Evolutionary conservation across 2,888 invertebrate species (phyloP).

Genomic region (Pseudococcus longispinus): DNA sequence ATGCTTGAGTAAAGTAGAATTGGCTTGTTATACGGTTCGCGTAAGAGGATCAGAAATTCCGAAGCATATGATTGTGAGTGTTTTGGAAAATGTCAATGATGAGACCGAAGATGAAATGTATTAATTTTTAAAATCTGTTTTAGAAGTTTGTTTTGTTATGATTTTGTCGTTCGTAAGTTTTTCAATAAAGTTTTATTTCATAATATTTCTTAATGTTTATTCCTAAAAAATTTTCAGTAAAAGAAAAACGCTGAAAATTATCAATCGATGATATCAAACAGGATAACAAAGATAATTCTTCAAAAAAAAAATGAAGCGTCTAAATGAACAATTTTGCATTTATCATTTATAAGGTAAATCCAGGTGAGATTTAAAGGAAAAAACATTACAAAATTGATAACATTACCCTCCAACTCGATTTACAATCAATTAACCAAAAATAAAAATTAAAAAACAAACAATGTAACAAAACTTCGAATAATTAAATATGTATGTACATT

Average conservation of each 20-base stretch:
- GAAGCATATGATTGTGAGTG: constrained; percentile 70
- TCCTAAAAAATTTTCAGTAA: not conserved
- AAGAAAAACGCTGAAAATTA: not conserved
- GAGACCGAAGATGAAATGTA: constrained; percentile 63
- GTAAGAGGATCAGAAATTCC: constrained; percentile 83
- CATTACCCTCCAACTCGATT: not conserved
- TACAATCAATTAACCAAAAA: not conserved
- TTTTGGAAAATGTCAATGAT: constrained; percentile 63
- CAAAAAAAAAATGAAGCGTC: not conserved
- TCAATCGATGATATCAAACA: not conserved
- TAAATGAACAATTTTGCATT: not conserved
- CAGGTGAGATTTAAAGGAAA: not conserved
- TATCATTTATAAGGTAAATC: not conserved
- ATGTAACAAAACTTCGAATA: not conserved
- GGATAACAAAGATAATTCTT: not conserved
- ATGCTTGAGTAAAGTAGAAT: constrained; percentile 83
- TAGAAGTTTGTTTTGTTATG: not conserved
- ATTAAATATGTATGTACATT: not conserved
- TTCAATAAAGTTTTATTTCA: not conserved
- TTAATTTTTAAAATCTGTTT: not conserved
- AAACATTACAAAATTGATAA: not conserved
- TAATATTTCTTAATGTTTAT: not conserved
- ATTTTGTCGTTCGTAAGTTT: not conserved
- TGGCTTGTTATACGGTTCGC: constrained; percentile 79
- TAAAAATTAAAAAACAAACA: not conserved